A percentile compares a stretch with the other conserved stretches of the same genome.
These are phyloP conservation scores for Drosophila nasuta DNA, from an alignment of 1,140 invertebrate genomes.

Conservation along the genomic window DNA sequence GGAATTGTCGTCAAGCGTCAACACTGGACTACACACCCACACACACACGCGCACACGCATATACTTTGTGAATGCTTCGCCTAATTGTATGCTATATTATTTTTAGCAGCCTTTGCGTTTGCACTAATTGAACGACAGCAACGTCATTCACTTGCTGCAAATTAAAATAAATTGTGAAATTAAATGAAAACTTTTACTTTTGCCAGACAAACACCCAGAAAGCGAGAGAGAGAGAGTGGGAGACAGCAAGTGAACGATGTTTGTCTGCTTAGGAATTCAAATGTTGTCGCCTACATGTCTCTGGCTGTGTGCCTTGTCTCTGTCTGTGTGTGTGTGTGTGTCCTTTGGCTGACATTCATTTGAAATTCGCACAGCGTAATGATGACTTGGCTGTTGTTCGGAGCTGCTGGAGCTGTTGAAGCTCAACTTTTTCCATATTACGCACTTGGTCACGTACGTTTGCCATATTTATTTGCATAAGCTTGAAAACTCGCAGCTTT, in stretches of 20 bases:
- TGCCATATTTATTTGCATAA: slow-evolving; percentile 81
- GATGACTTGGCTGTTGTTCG: slow-evolving; percentile 43
- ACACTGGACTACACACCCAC: slow-evolving; percentile 40
- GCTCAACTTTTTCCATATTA: slow-evolving; percentile 82
- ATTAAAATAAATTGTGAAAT: slow-evolving; percentile 83
- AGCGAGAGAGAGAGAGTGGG: background rate
- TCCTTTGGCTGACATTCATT: slow-evolving; percentile 82
- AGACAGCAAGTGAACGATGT: background rate
- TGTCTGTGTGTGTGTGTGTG: slow-evolving; percentile 49
- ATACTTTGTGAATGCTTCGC: slow-evolving; percentile 56
- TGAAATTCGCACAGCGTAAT: slow-evolving; percentile 70
- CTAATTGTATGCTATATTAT: slow-evolving; percentile 75
- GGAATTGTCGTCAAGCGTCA: slow-evolving; percentile 46
- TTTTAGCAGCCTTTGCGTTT: slow-evolving; percentile 51
- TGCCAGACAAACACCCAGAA: slow-evolving; percentile 25
- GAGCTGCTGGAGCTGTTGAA: slow-evolving; percentile 24
- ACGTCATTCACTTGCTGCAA: slow-evolving; percentile 46
- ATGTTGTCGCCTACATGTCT: slow-evolving; percentile 66
- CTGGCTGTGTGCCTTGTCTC: slow-evolving; percentile 17
- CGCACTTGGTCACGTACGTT: slow-evolving; percentile 79
- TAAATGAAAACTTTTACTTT: slow-evolving; percentile 79
- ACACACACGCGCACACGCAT: background rate
- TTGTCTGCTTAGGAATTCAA: slow-evolving; percentile 74
- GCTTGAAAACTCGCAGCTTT: slow-evolving; percentile 49
- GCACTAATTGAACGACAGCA: slow-evolving; percentile 47